Conservation (phyloP, 2,797 vertebrate genomes). For the Rhinella marina region DNA sequence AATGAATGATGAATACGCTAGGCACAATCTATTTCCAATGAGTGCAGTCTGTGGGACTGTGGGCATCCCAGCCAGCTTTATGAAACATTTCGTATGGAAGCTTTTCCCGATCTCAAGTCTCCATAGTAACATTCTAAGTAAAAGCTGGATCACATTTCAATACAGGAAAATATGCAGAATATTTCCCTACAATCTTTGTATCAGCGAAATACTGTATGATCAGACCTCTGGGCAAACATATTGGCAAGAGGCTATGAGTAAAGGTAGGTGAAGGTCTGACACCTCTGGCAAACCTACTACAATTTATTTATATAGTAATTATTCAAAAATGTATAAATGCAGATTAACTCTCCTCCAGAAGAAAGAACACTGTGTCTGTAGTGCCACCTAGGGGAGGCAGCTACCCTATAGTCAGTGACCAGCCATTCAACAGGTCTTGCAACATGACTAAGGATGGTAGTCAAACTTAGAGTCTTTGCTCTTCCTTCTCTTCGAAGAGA, state of each 20-base stretch:
- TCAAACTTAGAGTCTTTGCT: too few relatives aligned
- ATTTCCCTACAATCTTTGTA: background rate
- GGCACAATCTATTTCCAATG: background rate
- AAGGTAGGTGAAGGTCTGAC: too few relatives aligned
- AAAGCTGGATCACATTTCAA: constrained; percentile 5
- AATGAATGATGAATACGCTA: background rate
- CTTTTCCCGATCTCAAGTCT: background rate
- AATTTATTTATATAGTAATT: too few relatives aligned
- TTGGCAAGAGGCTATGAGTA: background rate
- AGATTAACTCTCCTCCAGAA: too few relatives aligned
- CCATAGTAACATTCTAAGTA: constrained; percentile 40
- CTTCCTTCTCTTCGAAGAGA: too few relatives aligned
- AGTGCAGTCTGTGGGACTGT: background rate
- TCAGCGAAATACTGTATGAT: background rate
- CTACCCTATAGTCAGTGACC: too few relatives aligned
- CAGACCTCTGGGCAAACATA: background rate
- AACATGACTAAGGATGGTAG: too few relatives aligned
- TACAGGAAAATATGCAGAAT: constrained; percentile 6
- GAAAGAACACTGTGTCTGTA: too few relatives aligned
- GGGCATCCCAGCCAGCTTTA: background rate
- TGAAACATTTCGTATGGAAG: constrained; percentile 29
- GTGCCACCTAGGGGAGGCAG: too few relatives aligned
- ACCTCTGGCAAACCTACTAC: background rate
- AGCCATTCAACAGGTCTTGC: too few relatives aligned
- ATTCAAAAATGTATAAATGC: too few relatives aligned